Conservation (phyloP, 1,140 invertebrate genomes). For the Eupeodes corollae region DNA sequence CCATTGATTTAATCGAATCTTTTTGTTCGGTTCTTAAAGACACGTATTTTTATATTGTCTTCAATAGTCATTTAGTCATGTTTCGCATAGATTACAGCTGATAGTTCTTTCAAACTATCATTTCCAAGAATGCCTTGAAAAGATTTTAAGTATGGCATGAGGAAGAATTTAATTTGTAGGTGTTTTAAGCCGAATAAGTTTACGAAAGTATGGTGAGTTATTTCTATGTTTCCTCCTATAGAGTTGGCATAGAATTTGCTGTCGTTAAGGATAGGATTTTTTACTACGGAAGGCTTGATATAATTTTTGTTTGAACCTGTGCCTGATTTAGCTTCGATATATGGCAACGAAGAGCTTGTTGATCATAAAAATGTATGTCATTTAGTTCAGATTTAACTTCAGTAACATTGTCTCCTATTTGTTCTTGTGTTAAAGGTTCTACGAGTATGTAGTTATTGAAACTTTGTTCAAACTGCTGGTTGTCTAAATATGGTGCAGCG, state of each 20-base stretch:
- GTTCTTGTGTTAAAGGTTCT: too few relatives aligned
- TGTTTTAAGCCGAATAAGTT: too few relatives aligned
- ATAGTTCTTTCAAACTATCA: background rate
- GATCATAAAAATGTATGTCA: too few relatives aligned
- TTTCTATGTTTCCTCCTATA: background rate
- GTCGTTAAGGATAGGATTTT: constrained; percentile 1
- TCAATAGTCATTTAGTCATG: background rate
- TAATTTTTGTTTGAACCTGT: constrained; percentile 4
- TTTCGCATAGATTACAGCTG: background rate
- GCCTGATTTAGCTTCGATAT: too few relatives aligned
- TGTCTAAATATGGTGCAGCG: too few relatives aligned
- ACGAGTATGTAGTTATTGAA: too few relatives aligned
- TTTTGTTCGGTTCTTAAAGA: background rate
- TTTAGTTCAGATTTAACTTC: too few relatives aligned
- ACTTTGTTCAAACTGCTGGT: too few relatives aligned
- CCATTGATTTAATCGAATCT: background rate
- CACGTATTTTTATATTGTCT: background rate
- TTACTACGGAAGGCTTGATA: background rate
- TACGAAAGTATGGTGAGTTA: too few relatives aligned
- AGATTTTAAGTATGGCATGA: background rate
- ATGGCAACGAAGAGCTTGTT: too few relatives aligned
- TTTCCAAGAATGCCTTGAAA: background rate
- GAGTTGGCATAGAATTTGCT: background rate
- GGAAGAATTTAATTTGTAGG: too few relatives aligned
- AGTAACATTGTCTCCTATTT: too few relatives aligned